Percentiles rank a stretch among this genome's conserved stretches.
These are phyloP conservation scores for Mellilla xanthometata DNA, from an alignment of 2,888 invertebrate species.

Conservation along the genomic window DNA sequence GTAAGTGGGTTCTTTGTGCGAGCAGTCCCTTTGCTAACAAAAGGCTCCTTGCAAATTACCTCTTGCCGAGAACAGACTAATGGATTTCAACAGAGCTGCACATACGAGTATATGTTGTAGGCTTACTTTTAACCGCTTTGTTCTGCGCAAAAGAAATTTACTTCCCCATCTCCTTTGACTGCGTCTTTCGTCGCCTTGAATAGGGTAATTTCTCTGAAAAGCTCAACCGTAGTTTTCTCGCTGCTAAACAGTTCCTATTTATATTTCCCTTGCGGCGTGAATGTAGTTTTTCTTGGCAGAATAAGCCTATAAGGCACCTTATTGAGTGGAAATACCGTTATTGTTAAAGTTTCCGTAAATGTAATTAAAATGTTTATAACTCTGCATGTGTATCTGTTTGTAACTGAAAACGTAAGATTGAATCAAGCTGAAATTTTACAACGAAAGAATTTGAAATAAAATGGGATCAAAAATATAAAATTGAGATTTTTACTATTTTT, in stretches of 20 bases:
- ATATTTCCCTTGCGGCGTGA: constrained; percentile 37
- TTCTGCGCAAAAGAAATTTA: constrained; percentile 71
- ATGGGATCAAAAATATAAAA: too few relatives aligned
- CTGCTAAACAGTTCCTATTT: constrained; percentile 41
- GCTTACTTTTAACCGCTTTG: constrained; percentile 72
- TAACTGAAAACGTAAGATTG: too few relatives aligned
- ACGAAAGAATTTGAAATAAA: too few relatives aligned
- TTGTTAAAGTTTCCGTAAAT: too few relatives aligned
- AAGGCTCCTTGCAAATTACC: constrained; percentile 73
- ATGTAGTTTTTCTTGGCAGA: constrained; percentile 38
- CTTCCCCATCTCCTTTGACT: constrained; percentile 59
- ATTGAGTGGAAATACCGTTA: too few relatives aligned
- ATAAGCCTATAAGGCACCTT: constrained; percentile 33
- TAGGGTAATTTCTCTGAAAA: constrained; percentile 64
- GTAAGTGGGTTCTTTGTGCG: constrained; percentile 57
- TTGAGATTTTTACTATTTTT: too few relatives aligned
- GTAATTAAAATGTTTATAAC: too few relatives aligned
- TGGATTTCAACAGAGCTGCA: constrained; percentile 76
- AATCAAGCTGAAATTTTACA: too few relatives aligned
- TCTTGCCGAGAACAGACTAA: constrained; percentile 63
- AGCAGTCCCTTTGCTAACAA: constrained; percentile 63
- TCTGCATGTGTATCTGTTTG: too few relatives aligned
- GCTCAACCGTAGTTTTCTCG: constrained; percentile 48
- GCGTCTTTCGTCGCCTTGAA: constrained; percentile 61
- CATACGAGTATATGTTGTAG: constrained; percentile 55